phyloP scores from a whole-genome alignment of 2,113 vertebrate genomes.

The Balaenoptera acutorostrata region DNA sequence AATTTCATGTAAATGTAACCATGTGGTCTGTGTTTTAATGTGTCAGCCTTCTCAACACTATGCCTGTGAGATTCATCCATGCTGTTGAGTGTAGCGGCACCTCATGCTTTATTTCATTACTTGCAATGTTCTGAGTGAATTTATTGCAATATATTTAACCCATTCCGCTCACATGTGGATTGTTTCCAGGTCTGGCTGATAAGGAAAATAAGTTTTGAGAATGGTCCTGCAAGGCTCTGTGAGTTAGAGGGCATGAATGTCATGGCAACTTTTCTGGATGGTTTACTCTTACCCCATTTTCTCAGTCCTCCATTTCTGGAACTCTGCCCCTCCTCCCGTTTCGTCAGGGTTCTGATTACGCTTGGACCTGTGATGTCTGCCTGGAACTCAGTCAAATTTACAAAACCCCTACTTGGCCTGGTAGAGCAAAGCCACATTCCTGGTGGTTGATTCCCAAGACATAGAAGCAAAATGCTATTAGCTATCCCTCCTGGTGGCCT shows the following conservation, averaged over 20 bases:
- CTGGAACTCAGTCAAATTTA: not conserved
- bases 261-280: not conserved
- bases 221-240: not conserved
- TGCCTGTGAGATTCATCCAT: not conserved
- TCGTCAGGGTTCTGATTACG: not conserved
- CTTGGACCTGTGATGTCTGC: not conserved
- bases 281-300: conserved; percentile 25
- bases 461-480: not conserved
- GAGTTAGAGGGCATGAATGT: not conserved
- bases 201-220: not conserved
- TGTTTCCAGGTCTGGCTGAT: not conserved
- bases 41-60: not conserved
- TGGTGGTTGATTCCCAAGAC: not conserved
- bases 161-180: not conserved
- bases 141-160: not conserved
- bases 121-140: not conserved
- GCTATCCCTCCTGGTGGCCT: not conserved
- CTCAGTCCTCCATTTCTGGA: not conserved
- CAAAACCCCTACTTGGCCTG: not conserved
- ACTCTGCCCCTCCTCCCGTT: not conserved
- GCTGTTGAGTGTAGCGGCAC: not conserved
- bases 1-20: not conserved
- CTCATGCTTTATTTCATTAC: not conserved
- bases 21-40: not conserved
- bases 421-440: not conserved